Evolutionary conservation across 2,888 invertebrate species (phyloP), one percentile per base, ranked within the genome.

Genomic region (Syritta pipiens): DNA sequence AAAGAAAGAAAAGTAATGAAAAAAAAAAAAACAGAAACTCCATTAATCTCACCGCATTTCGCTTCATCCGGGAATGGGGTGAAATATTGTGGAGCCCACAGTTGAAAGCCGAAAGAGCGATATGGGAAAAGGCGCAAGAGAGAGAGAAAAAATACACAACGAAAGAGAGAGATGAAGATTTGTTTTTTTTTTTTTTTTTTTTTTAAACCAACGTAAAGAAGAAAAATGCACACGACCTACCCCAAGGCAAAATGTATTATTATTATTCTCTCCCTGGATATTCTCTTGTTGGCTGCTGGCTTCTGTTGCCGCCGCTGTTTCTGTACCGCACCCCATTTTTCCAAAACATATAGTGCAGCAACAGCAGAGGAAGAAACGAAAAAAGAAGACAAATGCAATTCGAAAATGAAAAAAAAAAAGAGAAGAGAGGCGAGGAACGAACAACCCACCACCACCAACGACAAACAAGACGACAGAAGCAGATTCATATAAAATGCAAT

Each of bases 231-330:
- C 82, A 84, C 86, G 85, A 85, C 85, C 85, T 85, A 85, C 86
- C 85, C 86, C 86, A 85, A 85, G 85, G 85, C 85, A 82, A 85
- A 85, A 86, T 84, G 81, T 85, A 85, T 85, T 85, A 85, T 85
- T 84, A 83, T 85, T 83, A 68, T 68, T 65, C 63, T 72, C 62
- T 44, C 76, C 49, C 75, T 71, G n/a, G n/a, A n/a, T n/a, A n/a
- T n/a, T n/a, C n/a, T n/a, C n/a, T n/a, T n/a, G n/a, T n/a, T n/a
- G n/a, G n/a, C n/a, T n/a, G n/a, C n/a, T n/a, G 65, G 37, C 60
- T 77, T 75, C 74, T 62, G 12, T 3, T 55, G 12, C 37, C 42
- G 44, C 46, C 40, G 20, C 22, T 67, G 51, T 65, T 60, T 19
- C 30, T 62, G 55, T 42, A 68, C 75, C 63, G 82, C 82, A 75